A percentile compares a stretch with the other conserved stretches of the same genome.
Evolutionary conservation across 2,797 vertebrate genomes (phyloP).

Genomic region (Epinephelus malabaricus): DNA sequence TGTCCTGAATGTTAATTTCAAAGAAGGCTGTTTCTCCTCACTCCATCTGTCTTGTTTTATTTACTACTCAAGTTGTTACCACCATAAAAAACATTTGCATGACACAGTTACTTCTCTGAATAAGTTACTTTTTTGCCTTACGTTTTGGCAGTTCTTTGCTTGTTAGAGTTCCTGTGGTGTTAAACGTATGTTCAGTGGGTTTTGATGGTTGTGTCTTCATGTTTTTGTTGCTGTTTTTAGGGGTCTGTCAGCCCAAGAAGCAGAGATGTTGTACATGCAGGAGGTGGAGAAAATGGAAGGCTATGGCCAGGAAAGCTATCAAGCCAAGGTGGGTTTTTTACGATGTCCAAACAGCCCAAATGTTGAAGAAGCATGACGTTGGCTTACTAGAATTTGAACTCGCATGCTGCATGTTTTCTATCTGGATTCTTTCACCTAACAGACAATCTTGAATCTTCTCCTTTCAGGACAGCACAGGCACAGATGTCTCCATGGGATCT

Average conservation of each 20-base stretch:
- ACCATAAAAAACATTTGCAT: not conserved
- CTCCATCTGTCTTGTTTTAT: not conserved
- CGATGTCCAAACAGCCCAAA: not conserved
- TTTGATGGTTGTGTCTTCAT: not conserved
- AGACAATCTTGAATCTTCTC: not conserved
- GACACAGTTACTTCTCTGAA: not conserved
- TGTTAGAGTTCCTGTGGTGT: not conserved
- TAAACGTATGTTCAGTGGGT: constrained; percentile 1
- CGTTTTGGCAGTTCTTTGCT: not conserved
- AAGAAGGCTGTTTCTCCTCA: no score
- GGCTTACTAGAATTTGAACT: constrained; percentile 3
- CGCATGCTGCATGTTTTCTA: not conserved
- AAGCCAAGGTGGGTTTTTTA: constrained; percentile 90
- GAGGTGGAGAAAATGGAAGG: constrained; percentile 98
- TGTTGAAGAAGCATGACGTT: not conserved
- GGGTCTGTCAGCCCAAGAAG: constrained; percentile 93
- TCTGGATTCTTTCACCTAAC: not conserved
- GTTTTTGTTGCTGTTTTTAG: constrained; percentile 71
- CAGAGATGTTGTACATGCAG: constrained; percentile 98
- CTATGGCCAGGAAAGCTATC: constrained; percentile 96
- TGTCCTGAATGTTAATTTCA: not conserved
- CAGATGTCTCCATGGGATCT: constrained; percentile 93
- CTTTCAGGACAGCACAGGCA: constrained; percentile 93
- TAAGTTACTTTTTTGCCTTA: not conserved
- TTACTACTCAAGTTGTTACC: not conserved